These are phyloP conservation scores for Aphaenogaster floridana DNA, from an alignment of 1,140 invertebrate genomes.

Conservation along the genomic window DNA sequence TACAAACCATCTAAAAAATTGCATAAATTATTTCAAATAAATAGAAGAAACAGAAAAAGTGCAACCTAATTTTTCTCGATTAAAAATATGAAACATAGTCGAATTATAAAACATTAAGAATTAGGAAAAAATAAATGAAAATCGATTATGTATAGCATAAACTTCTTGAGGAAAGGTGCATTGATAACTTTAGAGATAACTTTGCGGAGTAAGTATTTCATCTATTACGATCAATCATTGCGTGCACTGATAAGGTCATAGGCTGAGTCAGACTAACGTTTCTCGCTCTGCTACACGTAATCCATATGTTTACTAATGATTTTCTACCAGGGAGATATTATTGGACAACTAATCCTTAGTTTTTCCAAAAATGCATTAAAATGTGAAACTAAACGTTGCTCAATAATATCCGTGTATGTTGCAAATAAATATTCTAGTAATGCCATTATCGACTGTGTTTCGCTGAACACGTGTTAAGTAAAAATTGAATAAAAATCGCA, in stretches of 20 bases:
- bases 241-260: not conserved
- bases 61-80: not conserved
- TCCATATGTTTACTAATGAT: slow-evolving; percentile 45
- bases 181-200: not conserved
- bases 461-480: not conserved
- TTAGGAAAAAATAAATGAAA: slow-evolving; percentile 18
- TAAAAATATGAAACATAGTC: not conserved
- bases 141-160: slow-evolving; percentile 8
- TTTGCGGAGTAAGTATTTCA: not conserved
- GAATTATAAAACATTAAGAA: not conserved
- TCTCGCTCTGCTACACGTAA: slow-evolving; percentile 22
- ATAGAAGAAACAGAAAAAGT: not conserved
- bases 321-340: slow-evolving; percentile 43
- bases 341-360: not conserved
- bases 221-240: not conserved
- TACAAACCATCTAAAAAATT: not conserved
- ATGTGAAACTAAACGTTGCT: not conserved
- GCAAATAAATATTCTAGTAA: not conserved
- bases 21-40: not conserved
- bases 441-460: not conserved
- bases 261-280: slow-evolving; percentile 31
- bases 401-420: not conserved
- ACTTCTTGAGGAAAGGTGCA: not conserved
- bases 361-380: not conserved
- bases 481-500: not conserved